Evolutionary conservation across 2,888 invertebrate genomes (phyloP).

Genomic region (Lepidonotus clava): DNA sequence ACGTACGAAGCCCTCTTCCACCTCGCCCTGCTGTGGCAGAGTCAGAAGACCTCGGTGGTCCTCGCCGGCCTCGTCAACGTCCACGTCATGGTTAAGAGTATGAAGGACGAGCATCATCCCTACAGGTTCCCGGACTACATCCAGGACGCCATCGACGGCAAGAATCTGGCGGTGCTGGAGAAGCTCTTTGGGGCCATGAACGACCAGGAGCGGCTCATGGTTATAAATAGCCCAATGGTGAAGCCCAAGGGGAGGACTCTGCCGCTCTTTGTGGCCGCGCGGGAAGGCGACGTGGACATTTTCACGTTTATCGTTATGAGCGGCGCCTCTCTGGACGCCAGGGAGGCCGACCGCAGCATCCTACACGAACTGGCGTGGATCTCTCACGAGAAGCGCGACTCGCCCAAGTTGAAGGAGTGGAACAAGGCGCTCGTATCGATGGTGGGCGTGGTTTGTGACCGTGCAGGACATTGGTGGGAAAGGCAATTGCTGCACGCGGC

Average conservation of each 20-base stretch:
- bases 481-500: slow-evolving; percentile 14
- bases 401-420: slow-evolving; percentile 24
- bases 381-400: slow-evolving; percentile 19
- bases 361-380: slow-evolving; percentile 46
- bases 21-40: slow-evolving; percentile 48
- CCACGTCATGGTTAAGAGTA: not conserved
- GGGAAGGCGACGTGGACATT: slow-evolving; percentile 25
- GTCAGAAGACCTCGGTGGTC: not conserved
- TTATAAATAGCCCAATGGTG: slow-evolving; percentile 26
- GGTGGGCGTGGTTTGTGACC: slow-evolving; percentile 22
- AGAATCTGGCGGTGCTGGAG: slow-evolving; percentile 4
- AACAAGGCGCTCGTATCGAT: slow-evolving; percentile 13
- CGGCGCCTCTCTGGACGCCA: slow-evolving; percentile 36
- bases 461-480: slow-evolving; percentile 47
- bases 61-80: not conserved
- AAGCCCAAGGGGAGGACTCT: not conserved
- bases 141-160: not conserved
- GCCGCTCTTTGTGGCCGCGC: slow-evolving; percentile 45
- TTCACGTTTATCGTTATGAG: slow-evolving; percentile 13
- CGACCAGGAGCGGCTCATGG: slow-evolving; percentile 11
- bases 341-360: slow-evolving; percentile 35
- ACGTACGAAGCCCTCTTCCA: slow-evolving; percentile 47
- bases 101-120: slow-evolving; percentile 1
- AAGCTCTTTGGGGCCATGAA: not conserved
- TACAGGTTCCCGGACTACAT: slow-evolving; percentile 44